Conservation (phyloP, 1,140 invertebrate genomes). For the Heliconius hermathena region DNA sequence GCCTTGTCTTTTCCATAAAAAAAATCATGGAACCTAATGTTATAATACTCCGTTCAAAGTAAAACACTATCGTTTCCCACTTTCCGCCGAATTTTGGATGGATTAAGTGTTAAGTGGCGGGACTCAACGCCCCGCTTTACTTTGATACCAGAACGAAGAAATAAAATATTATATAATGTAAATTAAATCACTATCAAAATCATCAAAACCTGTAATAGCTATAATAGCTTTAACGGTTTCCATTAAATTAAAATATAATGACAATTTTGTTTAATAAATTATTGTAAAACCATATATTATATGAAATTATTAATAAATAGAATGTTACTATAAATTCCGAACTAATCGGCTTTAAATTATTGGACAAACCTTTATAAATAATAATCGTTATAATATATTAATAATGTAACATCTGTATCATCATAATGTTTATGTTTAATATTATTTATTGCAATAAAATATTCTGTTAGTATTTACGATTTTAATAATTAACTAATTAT, state of each 20-base stretch:
- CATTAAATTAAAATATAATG: neutral
- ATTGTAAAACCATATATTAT: neutral
- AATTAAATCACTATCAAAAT: neutral
- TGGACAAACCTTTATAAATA: conserved; percentile 3
- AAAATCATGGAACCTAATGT: too few species aligned
- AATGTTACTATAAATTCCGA: neutral
- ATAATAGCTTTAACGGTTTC: neutral
- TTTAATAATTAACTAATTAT: conserved; percentile 17
- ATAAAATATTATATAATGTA: too few species aligned
- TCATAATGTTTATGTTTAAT: neutral
- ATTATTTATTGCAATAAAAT: conserved; percentile 6
- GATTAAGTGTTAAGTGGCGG: too few species aligned
- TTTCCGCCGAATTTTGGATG: too few species aligned
- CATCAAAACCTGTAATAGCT: neutral
- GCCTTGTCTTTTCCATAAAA: too few species aligned
- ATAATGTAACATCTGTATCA: neutral
- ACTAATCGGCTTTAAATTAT: conserved; percentile 16
- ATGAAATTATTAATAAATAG: neutral
- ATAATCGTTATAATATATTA: neutral
- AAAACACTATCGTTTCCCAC: too few species aligned
- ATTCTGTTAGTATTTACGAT: neutral
- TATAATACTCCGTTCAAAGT: too few species aligned
- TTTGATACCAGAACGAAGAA: too few species aligned
- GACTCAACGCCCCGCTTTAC: too few species aligned
- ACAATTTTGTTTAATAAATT: neutral